Conservation (phyloP, 2,888 invertebrate genomes). For the Drosophila greeni region DNA sequence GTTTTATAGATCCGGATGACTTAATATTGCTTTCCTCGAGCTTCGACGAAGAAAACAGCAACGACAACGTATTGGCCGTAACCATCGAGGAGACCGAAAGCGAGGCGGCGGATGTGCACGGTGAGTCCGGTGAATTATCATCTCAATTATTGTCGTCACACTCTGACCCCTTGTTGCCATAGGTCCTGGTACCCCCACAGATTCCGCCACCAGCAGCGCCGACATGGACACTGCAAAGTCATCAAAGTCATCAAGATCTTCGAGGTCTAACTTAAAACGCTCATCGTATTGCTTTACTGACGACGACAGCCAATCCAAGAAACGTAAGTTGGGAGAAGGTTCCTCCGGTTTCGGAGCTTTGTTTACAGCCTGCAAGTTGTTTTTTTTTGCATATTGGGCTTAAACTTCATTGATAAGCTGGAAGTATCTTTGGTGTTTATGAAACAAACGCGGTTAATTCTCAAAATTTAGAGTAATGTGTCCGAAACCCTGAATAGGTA, state of each 20-base stretch:
- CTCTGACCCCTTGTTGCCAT: not conserved
- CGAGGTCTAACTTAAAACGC: not conserved
- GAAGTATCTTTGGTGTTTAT: not conserved
- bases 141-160: too few species aligned
- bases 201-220: not conserved
- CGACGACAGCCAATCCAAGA: not conserved
- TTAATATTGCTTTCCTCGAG: not conserved
- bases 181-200: not conserved
- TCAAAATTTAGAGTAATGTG: not conserved
- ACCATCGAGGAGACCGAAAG: conserved; percentile 8
- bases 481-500: conserved; percentile 1
- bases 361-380: too few species aligned
- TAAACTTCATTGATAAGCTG: not conserved
- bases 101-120: not conserved
- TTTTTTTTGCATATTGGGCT: not conserved
- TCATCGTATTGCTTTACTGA: not conserved
- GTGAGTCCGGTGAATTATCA: not conserved
- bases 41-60: not conserved
- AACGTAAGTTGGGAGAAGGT: not conserved
- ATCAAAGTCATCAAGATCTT: not conserved
- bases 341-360: not conserved
- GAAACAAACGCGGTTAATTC: not conserved
- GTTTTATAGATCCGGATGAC: not conserved
- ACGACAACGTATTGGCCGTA: not conserved
- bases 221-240: not conserved